Base-by-base conservation (phyloP, 2,888 invertebrate species). In the Eupithecia subfuscata region DNA sequence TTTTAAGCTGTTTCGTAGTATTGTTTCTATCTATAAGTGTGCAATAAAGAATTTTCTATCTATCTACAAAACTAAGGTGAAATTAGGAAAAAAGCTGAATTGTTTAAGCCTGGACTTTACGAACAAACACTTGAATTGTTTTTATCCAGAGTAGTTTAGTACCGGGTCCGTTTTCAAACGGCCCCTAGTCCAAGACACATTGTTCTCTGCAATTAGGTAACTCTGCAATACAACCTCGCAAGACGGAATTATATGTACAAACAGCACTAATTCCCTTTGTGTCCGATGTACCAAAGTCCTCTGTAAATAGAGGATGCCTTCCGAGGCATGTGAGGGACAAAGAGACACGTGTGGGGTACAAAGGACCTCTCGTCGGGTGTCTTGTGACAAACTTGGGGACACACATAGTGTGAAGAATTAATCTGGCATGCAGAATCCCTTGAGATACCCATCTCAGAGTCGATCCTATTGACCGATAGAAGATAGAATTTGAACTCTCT, bases 231-330 rank as follows among this genome's bases (percentile, higher is more conserved):
- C 22, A 22, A 48, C 22, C 37, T 45, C 9, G 52, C 56, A 67
- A 67, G 45, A 45, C 12, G 69, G 69, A 69, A 71, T 71, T 43
- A 75, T 69, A 52, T 30, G n/a, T 25, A 60, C 75, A 72, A 75
- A 75, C 69, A 75, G 52, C 52, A 72, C 75, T 75, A 71, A 75
- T 72, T 71, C 52, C 69, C 71, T 75, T 75, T 72, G 75, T 69
- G 71, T 75, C 71, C 64, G 68, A 71, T 75, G 71, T 75, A 71
- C 75, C 71, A 69, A 72, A 75, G 69, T 69, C 71, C 71, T 75
- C 75, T 52, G 75, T 63, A 60, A 60, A 60, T 60, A 60, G 70
- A 52, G 56, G 64, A 34, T 60, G 60, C 60, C 25, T 25, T 25
- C 60, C 64, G 64, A 64, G 64, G 64, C 64, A 64, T 34, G 64